Conservation (phyloP, 2,797 vertebrate genomes). For the Enteromius unitaeniatus region DNA sequence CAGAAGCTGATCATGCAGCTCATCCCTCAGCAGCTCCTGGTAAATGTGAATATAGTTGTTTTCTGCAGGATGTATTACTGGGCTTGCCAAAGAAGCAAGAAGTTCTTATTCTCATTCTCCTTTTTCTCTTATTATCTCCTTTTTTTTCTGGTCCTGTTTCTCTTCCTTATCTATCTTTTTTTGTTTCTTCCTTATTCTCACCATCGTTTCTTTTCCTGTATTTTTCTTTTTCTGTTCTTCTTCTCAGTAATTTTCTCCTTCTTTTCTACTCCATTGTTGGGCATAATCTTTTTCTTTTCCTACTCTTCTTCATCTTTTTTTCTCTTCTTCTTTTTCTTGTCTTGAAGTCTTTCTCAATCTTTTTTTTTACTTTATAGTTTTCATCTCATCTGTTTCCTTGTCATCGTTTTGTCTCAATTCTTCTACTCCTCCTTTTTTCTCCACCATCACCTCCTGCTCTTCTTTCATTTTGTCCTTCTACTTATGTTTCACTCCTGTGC, state of each 20-base stretch:
- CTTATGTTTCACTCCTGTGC: not conserved
- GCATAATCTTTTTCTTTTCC: not conserved
- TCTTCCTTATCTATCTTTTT: not conserved
- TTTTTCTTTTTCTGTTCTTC: not conserved
- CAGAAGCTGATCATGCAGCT: constrained; percentile 97
- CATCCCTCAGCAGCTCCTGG: constrained; percentile 91
- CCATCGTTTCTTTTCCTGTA: not conserved
- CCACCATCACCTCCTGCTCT: not conserved
- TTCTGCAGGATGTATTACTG: not conserved
- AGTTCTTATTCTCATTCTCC: not conserved
- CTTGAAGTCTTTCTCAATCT: not conserved
- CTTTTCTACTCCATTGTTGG: not conserved
- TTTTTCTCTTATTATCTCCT: not conserved
- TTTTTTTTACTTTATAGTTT: no score
- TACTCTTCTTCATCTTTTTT: not conserved
- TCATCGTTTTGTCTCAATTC: not conserved
- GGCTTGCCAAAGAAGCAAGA: not conserved
- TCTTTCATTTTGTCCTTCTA: not conserved
- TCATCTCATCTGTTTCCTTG: not conserved
- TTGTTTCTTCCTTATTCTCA: not conserved
- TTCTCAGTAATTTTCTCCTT: not conserved
- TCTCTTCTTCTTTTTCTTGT: not conserved
- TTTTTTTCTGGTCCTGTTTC: not conserved
- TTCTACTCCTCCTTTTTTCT: not conserved
- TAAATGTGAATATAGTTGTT: constrained; percentile 65